Percentiles rank a stretch among this genome's conserved stretches.
Evolutionary conservation across 2,888 invertebrate species (phyloP).

Genomic region (Danaus chrysippus): DNA sequence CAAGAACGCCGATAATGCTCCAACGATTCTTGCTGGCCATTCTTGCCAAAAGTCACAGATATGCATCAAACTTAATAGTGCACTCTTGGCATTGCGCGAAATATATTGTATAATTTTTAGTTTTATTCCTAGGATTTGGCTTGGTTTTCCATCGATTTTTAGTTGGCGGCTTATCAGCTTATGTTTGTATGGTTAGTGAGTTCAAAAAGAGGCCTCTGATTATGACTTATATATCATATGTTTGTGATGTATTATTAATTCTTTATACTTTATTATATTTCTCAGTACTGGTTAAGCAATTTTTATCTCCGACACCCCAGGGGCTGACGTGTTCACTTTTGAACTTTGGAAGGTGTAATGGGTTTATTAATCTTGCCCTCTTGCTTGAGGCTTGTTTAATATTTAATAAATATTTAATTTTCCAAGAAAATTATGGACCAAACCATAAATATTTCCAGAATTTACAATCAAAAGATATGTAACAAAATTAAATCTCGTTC

Average conservation of each 20-base stretch:
- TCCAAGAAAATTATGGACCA: too few relatives aligned
- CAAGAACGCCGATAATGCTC: not conserved
- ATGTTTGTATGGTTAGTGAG: slow-evolving; percentile 7
- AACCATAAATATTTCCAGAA: too few relatives aligned
- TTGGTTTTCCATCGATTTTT: slow-evolving; percentile 26
- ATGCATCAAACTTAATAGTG: slow-evolving; percentile 52
- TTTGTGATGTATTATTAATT: not conserved
- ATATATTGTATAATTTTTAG: slow-evolving; percentile 61
- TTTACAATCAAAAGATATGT: too few relatives aligned
- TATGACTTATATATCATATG: not conserved
- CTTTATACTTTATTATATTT: not conserved
- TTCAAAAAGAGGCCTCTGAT: not conserved
- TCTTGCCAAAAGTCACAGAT: slow-evolving; percentile 42
- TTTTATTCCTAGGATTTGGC: slow-evolving; percentile 41
- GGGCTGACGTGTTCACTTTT: not conserved
- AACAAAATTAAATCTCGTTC: too few relatives aligned
- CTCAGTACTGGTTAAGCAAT: too few relatives aligned
- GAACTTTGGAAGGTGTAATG: not conserved
- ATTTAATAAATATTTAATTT: too few relatives aligned
- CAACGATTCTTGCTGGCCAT: slow-evolving; percentile 4
- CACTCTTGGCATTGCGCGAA: slow-evolving; percentile 42
- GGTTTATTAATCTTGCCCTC: not conserved
- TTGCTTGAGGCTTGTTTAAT: not conserved
- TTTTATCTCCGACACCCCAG: not conserved
- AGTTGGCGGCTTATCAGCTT: slow-evolving; percentile 5